phyloP scores from a whole-genome alignment of 1,140 invertebrate species.

The Hylaeus volcanicus region DNA sequence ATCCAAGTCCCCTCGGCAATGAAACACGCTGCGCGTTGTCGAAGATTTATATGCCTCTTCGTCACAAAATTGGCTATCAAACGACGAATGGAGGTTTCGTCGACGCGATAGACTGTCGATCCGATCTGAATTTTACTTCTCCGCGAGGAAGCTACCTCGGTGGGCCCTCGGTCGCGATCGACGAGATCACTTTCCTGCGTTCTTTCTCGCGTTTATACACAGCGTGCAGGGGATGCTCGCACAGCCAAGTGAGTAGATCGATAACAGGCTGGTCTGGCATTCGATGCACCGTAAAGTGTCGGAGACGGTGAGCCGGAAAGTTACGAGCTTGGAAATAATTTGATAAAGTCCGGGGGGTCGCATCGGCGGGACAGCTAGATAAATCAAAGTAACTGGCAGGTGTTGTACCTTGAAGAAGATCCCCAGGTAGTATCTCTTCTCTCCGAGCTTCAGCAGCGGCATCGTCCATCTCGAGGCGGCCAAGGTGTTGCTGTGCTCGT shows the following conservation, averaged over 20 bases:
- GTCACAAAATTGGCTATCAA: not conserved
- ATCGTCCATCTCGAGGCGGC: slow-evolving; percentile 90
- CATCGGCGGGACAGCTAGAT: slow-evolving; percentile 38
- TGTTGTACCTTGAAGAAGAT: slow-evolving; percentile 93
- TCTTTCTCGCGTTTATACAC: not conserved
- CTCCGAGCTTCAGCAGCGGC: slow-evolving; percentile 91
- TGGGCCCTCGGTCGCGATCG: not conserved
- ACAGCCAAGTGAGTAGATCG: slow-evolving; percentile 30
- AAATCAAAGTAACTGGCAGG: slow-evolving; percentile 57
- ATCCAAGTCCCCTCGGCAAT: no score
- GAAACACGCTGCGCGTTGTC: no score
- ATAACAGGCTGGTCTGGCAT: slow-evolving; percentile 39
- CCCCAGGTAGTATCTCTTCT: slow-evolving; percentile 93
- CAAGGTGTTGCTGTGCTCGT: slow-evolving; percentile 82
- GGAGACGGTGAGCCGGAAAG: slow-evolving; percentile 48
- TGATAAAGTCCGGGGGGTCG: slow-evolving; percentile 53
- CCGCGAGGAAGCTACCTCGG: not conserved
- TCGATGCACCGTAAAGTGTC: slow-evolving; percentile 59
- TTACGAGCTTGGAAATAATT: slow-evolving; percentile 64
- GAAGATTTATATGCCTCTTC: not conserved
- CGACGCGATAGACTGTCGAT: not conserved
- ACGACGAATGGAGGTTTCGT: not conserved
- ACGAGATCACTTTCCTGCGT: not conserved
- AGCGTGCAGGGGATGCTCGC: not conserved
- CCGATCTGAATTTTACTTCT: not conserved